These are phyloP conservation scores for Dolichomitus sp. DNA, from an alignment of 2,888 invertebrate species.

Conservation along the genomic window DNA sequence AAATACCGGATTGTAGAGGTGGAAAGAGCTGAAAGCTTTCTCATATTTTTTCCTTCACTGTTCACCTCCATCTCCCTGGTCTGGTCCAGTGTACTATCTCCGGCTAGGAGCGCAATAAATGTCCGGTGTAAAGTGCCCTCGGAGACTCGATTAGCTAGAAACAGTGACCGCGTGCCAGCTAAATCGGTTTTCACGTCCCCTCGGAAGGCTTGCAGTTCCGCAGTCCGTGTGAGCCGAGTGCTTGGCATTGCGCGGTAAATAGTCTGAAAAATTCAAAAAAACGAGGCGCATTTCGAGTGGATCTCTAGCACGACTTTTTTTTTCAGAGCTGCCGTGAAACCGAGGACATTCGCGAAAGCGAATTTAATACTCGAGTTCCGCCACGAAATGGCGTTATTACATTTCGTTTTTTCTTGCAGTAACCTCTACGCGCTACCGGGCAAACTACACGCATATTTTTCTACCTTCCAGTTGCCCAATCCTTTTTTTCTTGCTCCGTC, in stretches of 20 bases:
- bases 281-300: conserved; percentile 44
- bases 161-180: conserved; percentile 60
- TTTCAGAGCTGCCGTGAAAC: conserved; percentile 24
- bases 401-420: conserved; percentile 30
- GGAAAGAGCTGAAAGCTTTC: conserved; percentile 14
- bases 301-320: conserved; percentile 10
- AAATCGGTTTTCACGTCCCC: conserved; percentile 54
- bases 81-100: conserved; percentile 10
- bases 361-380: conserved; percentile 60
- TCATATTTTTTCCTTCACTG: conserved; percentile 1
- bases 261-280: conserved; percentile 54
- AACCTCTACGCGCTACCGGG: conserved; percentile 20
- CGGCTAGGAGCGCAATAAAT: conserved; percentile 50
- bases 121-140: conserved; percentile 52
- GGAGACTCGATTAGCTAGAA: conserved; percentile 55
- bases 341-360: conserved; percentile 31
- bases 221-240: conserved; percentile 10
- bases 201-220: conserved; percentile 6
- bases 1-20: background rate
- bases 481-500: conserved; percentile 58
- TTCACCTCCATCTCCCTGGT: background rate
- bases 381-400: conserved; percentile 66
- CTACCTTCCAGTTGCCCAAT: conserved; percentile 50
- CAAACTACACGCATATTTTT: conserved; percentile 62
- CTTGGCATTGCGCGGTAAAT: conserved; percentile 37